phyloP scores from a whole-genome alignment of 2,888 invertebrate species.

The Phaonia tiefii region DNA sequence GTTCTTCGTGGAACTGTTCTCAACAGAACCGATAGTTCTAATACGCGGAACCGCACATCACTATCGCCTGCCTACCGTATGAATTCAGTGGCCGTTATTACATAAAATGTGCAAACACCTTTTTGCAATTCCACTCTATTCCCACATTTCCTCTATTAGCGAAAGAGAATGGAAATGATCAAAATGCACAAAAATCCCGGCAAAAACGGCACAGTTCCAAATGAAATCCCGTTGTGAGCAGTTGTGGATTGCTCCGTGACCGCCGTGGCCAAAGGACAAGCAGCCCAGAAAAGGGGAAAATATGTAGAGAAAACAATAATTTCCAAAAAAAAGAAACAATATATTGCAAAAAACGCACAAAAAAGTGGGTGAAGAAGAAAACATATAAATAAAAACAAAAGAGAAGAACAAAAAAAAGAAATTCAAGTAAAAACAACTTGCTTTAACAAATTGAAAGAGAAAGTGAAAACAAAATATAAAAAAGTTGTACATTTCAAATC shows the following conservation, averaged over 20 bases:
- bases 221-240: conserved; percentile 64
- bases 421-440: conserved; percentile 16
- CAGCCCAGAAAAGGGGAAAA: conserved; percentile 55
- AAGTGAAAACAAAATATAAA: conserved; percentile 56
- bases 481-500: conserved; percentile 44
- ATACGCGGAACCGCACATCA: too few relatives aligned
- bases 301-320: conserved; percentile 46
- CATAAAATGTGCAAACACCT: conserved; percentile 2
- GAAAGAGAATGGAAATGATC: conserved; percentile 53
- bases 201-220: conserved; percentile 65
- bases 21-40: too few relatives aligned
- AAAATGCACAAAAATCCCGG: conserved; percentile 58
- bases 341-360: conserved; percentile 43
- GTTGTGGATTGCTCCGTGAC: conserved; percentile 48
- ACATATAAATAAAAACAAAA: conserved; percentile 39
- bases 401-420: conserved; percentile 41
- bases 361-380: conserved; percentile 66
- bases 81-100: conserved; percentile 28
- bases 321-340: conserved; percentile 40
- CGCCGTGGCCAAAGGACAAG: conserved; percentile 27
- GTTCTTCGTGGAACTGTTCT: too few relatives aligned
- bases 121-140: too few relatives aligned
- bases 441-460: conserved; percentile 41
- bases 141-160: too few relatives aligned
- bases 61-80: too few relatives aligned